Conservation (phyloP, 2,113 vertebrate genomes). For the Nannobrachium achirus region DNA sequence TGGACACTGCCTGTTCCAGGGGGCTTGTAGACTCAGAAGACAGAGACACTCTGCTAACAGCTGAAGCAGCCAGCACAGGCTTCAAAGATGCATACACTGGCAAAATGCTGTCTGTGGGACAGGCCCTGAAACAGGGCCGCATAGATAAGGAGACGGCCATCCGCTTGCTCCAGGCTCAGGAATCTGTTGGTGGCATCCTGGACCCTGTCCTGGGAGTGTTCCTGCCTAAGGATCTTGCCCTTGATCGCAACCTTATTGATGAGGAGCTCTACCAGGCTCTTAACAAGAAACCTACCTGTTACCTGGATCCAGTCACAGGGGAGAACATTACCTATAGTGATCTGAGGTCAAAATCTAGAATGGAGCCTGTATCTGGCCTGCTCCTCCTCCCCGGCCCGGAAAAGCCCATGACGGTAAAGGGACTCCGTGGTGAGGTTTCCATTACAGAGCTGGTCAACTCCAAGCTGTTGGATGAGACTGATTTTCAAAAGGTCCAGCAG, state of each 20-base stretch:
- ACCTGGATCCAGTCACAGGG: conserved; percentile 86
- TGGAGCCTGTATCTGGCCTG: conserved; percentile 87
- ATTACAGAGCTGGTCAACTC: conserved; percentile 82
- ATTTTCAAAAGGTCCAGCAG: conserved; percentile 79
- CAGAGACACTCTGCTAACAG: conserved; percentile 86
- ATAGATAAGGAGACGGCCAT: conserved; percentile 85
- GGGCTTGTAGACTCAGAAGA: conserved; percentile 93
- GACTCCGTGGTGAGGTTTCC: conserved; percentile 85
- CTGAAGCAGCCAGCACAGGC: conserved; percentile 91
- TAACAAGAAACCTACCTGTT: conserved; percentile 89
- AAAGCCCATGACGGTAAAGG: conserved; percentile 84
- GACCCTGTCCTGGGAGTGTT: conserved; percentile 93
- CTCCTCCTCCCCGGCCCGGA: conserved; percentile 85
- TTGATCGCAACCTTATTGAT: conserved; percentile 91
- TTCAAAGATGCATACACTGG: conserved; percentile 94
- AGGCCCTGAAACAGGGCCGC: conserved; percentile 90
- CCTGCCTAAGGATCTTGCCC: conserved; percentile 88
- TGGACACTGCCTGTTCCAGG: conserved; percentile 89
- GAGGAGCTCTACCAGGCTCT: conserved; percentile 88
- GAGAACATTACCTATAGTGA: conserved; percentile 88
- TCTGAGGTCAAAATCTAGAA: conserved; percentile 84
- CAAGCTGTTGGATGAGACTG: conserved; percentile 83
- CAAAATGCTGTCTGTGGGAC: conserved; percentile 88
- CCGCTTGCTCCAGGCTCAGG: conserved; percentile 91
- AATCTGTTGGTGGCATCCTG: conserved; percentile 90